Evolutionary conservation across 1,140 invertebrate species (phyloP).

Genomic region (Sarcophaga bullata): DNA sequence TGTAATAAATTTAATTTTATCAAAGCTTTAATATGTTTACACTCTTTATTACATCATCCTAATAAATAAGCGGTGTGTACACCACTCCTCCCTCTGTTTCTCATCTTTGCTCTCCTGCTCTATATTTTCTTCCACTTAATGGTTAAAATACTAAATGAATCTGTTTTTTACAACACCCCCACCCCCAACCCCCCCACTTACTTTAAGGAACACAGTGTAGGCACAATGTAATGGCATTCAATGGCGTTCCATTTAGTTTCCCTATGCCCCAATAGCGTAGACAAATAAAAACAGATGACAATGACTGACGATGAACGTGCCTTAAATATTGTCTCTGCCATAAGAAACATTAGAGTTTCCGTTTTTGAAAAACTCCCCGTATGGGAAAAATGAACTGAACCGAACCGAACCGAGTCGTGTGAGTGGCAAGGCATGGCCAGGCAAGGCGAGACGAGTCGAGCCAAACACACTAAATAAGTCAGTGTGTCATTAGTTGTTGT

Average conservation of each 20-base stretch:
- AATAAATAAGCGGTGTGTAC: slow-evolving; percentile 13
- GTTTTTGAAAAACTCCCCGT: too few species aligned
- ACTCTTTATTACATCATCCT: slow-evolving; percentile 11
- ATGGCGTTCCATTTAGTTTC: background rate
- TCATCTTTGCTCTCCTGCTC: too few species aligned
- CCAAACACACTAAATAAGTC: background rate
- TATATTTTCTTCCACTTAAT: background rate
- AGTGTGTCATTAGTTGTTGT: slow-evolving; percentile 15
- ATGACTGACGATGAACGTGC: slow-evolving; percentile 13
- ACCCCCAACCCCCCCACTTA: background rate
- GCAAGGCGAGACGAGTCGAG: too few species aligned
- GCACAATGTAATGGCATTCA: background rate
- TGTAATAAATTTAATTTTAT: slow-evolving; percentile 16
- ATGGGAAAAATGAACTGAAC: too few species aligned
- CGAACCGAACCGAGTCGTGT: too few species aligned
- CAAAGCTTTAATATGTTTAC: slow-evolving; percentile 17
- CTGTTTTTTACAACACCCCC: background rate
- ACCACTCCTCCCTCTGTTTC: background rate
- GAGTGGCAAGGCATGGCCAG: too few species aligned
- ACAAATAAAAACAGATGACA: slow-evolving; percentile 10
- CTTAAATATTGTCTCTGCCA: background rate
- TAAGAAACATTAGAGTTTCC: slow-evolving; percentile 18
- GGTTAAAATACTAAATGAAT: background rate
- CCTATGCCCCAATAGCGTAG: background rate
- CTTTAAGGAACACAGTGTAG: background rate